A percentile compares a stretch with the other conserved stretches of the same genome.
phyloP scores from a whole-genome alignment of 2,888 invertebrate genomes.

The Caenorhabditis sp. region DNA sequence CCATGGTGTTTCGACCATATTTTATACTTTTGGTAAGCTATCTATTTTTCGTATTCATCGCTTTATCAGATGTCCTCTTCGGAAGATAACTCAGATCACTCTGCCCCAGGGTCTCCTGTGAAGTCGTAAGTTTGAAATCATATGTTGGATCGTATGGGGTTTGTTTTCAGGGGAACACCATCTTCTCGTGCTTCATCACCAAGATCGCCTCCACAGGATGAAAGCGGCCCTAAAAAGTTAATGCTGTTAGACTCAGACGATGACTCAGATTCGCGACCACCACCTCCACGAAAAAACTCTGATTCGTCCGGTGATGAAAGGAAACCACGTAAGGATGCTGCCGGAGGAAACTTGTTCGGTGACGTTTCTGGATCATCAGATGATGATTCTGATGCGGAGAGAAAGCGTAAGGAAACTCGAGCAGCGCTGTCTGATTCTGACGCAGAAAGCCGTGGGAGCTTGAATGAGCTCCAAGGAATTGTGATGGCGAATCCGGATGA shows the following conservation, averaged over 20 bases:
- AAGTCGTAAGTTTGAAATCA: slow-evolving; percentile 33
- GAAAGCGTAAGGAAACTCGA: slow-evolving; percentile 12
- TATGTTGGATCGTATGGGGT: background rate
- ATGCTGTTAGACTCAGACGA: slow-evolving; percentile 45
- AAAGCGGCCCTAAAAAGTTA: slow-evolving; percentile 1
- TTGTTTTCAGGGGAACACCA: slow-evolving; percentile 31
- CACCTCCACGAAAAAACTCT: slow-evolving; percentile 2
- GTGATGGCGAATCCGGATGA: slow-evolving; percentile 69
- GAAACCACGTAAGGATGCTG: background rate
- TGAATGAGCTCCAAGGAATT: slow-evolving; percentile 63
- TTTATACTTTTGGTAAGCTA: background rate
- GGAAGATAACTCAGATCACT: slow-evolving; percentile 36
- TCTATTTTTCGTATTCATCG: background rate
- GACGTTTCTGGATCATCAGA: slow-evolving; percentile 63
- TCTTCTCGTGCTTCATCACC: slow-evolving; percentile 47
- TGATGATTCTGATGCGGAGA: slow-evolving; percentile 39
- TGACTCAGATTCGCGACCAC: slow-evolving; percentile 28
- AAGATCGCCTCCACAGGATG: slow-evolving; percentile 13
- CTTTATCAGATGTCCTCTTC: slow-evolving; percentile 46
- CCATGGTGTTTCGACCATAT: background rate
- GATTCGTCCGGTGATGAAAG: slow-evolving; percentile 32
- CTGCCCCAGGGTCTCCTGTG: slow-evolving; percentile 19
- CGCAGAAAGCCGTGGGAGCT: slow-evolving; percentile 53
- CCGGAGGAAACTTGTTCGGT: slow-evolving; percentile 64
- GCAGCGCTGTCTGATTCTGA: slow-evolving; percentile 51